Evolutionary conservation across 1,140 invertebrate genomes (phyloP).

Genomic region (Drosophila sp.): DNA sequence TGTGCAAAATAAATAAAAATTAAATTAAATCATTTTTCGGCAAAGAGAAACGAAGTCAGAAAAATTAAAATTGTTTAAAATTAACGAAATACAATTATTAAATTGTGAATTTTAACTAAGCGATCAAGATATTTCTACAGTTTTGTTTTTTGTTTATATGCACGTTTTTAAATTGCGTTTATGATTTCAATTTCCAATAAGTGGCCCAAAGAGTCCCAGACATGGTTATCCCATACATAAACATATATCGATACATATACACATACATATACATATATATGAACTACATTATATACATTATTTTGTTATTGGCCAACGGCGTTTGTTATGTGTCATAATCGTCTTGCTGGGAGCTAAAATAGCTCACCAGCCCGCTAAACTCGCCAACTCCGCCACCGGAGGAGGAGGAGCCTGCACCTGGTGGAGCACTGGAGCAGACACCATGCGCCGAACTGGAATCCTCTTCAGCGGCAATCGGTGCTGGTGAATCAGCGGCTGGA

Average conservation of each 20-base stretch:
- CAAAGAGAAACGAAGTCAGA: neutral
- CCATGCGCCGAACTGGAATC: constrained; percentile 72
- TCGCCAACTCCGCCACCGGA: constrained; percentile 83
- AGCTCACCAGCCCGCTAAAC: constrained; percentile 91
- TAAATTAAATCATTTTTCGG: constrained; percentile 12
- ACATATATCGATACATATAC: constrained; percentile 35
- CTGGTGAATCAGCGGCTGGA: constrained; percentile 47
- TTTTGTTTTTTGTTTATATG: constrained; percentile 38
- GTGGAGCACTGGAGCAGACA: constrained; percentile 26
- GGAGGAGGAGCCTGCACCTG: constrained; percentile 19
- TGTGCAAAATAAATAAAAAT: constrained; percentile 27
- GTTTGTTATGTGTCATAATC: constrained; percentile 83
- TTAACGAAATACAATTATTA: constrained; percentile 14
- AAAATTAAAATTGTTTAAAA: constrained; percentile 22
- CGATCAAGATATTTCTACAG: neutral
- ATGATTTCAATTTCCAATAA: constrained; percentile 59
- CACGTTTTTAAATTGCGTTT: constrained; percentile 47
- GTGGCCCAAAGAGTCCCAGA: constrained; percentile 49
- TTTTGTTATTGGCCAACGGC: constrained; percentile 48
- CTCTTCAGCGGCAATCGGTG: constrained; percentile 50
- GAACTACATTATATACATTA: constrained; percentile 16
- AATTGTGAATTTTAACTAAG: neutral
- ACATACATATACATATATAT: constrained; percentile 27
- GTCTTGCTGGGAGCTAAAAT: constrained; percentile 91
- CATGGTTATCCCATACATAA: constrained; percentile 12